Evolutionary conservation across 2,888 invertebrate species (phyloP).

Genomic region (Ormia ochracea): DNA sequence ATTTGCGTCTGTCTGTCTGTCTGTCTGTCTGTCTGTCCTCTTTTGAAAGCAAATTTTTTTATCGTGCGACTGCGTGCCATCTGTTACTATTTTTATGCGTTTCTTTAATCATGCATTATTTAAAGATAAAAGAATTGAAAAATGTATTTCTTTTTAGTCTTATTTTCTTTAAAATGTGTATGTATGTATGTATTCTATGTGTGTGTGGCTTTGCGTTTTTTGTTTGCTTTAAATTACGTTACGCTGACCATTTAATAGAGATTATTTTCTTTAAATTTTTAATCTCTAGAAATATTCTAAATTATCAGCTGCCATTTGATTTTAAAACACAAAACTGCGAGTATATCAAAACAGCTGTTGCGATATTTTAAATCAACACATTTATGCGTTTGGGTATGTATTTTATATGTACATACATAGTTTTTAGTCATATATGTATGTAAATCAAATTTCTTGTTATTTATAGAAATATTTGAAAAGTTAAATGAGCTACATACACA

Average conservation of each 20-base stretch:
- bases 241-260: conserved; percentile 52
- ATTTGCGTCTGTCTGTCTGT: no score
- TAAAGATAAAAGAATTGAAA: conserved; percentile 33
- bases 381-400: neutral
- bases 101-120: conserved; percentile 8
- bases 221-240: conserved; percentile 38
- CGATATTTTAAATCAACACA: neutral
- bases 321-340: neutral
- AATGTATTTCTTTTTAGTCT: conserved; percentile 20
- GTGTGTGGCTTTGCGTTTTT: neutral
- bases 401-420: no score
- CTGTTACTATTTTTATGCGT: conserved; percentile 36
- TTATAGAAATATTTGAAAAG: no score
- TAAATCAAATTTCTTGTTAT: no score
- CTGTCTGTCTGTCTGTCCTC: no score
- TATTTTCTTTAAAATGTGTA: conserved; percentile 17
- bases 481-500: no score
- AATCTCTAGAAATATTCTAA: conserved; percentile 38
- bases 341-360: conserved; percentile 47
- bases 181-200: no score
- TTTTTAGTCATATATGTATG: no score
- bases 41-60: conserved; percentile 35
- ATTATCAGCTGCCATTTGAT: conserved; percentile 51
- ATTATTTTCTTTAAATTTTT: conserved; percentile 20
- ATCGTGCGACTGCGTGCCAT: conserved; percentile 45